phyloP scores from a whole-genome alignment of 2,113 vertebrate species.

The Pangasianodon hypophthalmus region DNA sequence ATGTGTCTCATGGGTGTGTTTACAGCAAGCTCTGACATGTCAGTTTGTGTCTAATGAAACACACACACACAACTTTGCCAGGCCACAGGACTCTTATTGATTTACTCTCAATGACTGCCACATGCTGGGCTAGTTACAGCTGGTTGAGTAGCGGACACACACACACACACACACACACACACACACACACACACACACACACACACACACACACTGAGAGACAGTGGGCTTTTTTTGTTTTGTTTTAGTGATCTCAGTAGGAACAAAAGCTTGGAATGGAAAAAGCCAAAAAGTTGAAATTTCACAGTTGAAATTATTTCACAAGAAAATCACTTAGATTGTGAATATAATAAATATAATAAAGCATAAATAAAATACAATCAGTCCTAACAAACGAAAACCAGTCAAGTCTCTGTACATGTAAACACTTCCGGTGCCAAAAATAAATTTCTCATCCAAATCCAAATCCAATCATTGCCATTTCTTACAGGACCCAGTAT shows the following conservation, averaged over 20 bases:
- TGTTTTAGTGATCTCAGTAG: neutral
- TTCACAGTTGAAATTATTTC: no score
- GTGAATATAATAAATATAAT: neutral
- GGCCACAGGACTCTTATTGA: constrained; percentile 11
- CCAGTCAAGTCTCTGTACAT: neutral
- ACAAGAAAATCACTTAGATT: neutral
- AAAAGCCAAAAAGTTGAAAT: neutral
- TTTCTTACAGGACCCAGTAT: neutral
- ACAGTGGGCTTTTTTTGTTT: no score
- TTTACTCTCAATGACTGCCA: constrained; percentile 34
- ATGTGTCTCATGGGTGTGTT: constrained; percentile 1
- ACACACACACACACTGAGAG: no score
- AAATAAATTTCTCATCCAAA: neutral
- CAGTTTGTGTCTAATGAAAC: constrained; percentile 10
- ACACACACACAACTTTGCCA: neutral
- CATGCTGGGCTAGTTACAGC: constrained; percentile 27
- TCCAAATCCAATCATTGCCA: neutral
- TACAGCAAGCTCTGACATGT: neutral
- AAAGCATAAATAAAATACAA: neutral
- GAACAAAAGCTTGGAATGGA: neutral
- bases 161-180: neutral
- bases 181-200: constrained; percentile 8
- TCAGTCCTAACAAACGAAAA: neutral
- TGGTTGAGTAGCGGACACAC: neutral
- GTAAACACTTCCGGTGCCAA: neutral